Conservation (phyloP, 2,888 invertebrate genomes). For the Agrochola macilenta region DNA sequence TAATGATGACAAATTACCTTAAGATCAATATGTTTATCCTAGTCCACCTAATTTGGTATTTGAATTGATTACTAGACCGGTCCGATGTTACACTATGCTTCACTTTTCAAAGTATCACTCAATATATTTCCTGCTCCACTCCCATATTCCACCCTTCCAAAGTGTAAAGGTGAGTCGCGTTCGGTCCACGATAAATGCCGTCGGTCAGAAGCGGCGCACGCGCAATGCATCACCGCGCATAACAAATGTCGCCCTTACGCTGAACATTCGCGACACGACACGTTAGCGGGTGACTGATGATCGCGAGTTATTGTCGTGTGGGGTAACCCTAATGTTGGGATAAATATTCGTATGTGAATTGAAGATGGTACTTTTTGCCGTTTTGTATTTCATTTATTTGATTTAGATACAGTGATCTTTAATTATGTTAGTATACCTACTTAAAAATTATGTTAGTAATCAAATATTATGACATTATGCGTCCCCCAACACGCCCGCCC, state of each 20-base stretch:
- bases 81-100: too few species aligned
- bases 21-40: background rate
- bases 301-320: constrained; percentile 41
- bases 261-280: constrained; percentile 67
- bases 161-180: constrained; percentile 65
- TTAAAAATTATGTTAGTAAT: too few species aligned
- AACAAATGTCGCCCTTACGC: constrained; percentile 70
- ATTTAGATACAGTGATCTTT: too few species aligned
- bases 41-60: background rate
- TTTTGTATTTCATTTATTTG: background rate
- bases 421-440: too few species aligned
- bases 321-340: constrained; percentile 44
- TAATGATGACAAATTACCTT: background rate
- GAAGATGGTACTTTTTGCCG: background rate
- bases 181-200: constrained; percentile 79
- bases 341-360: constrained; percentile 10
- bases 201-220: constrained; percentile 72
- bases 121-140: constrained; percentile 29
- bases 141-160: constrained; percentile 23
- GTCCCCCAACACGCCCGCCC: too few species aligned
- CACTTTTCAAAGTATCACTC: background rate
- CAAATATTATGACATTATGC: too few species aligned
- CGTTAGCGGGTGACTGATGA: constrained; percentile 61
- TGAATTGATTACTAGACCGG: background rate
- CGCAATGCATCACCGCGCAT: constrained; percentile 75